Conservation (phyloP, 2,113 vertebrate genomes). For the Fregetta grallaria region DNA sequence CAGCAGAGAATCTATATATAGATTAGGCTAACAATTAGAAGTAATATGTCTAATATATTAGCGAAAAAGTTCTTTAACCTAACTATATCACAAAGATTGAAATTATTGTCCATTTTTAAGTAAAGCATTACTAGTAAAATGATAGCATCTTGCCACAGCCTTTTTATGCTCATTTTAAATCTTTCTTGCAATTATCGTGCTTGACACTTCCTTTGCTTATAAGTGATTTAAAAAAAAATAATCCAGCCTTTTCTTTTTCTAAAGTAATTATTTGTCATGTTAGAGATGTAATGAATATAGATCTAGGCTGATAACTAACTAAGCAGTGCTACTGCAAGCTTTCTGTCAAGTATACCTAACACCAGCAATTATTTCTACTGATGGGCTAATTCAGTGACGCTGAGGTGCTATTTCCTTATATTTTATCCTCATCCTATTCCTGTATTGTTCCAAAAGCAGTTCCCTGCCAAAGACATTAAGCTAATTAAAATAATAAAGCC, state of each 20-base stretch:
- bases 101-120: background rate
- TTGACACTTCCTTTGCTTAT: background rate
- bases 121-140: constrained; percentile 11
- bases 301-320: constrained; percentile 5
- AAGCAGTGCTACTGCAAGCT: background rate
- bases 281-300: background rate
- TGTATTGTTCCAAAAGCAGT: constrained; percentile 13
- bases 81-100: background rate
- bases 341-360: background rate
- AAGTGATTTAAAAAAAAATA: background rate
- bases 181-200: constrained; percentile 9
- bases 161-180: constrained; percentile 12
- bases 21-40: background rate
- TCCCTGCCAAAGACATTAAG: constrained; percentile 24
- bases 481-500: constrained; percentile 60
- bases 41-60: background rate
- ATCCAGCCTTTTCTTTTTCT: background rate
- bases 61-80: background rate
- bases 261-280: constrained; percentile 23
- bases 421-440: background rate
- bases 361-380: constrained; percentile 28
- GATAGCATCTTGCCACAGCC: background rate
- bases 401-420: constrained; percentile 1
- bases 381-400: background rate
- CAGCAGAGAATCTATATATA: background rate